Evolutionary conservation across 1,140 invertebrate genomes (phyloP).

Genomic region (Triops longicaudatus): DNA sequence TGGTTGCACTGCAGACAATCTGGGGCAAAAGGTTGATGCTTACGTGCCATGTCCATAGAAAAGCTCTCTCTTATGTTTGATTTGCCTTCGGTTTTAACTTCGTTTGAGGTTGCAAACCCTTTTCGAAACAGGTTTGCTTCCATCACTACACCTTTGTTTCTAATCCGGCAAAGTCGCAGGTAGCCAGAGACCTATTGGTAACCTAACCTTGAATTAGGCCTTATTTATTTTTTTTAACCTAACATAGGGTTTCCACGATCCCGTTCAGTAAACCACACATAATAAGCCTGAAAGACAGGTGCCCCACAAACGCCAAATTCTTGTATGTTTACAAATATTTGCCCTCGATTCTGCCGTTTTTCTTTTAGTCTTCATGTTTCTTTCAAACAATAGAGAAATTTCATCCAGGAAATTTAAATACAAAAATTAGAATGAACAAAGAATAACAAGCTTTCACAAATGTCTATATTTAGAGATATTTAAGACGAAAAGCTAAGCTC

Average conservation of each 20-base stretch:
- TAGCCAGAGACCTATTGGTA: too few species aligned
- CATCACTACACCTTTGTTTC: too few species aligned
- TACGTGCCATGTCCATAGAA: background rate
- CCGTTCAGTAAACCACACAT: background rate
- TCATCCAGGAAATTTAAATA: too few species aligned
- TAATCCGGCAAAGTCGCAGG: too few species aligned
- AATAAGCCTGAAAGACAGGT: background rate
- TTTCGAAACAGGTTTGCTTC: background rate
- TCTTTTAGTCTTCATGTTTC: background rate
- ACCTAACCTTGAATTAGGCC: too few species aligned
- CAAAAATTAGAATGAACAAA: too few species aligned
- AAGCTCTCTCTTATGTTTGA: background rate
- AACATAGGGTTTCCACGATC: background rate
- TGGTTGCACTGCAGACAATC: background rate
- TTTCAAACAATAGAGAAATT: too few species aligned
- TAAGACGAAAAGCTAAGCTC: too few species aligned
- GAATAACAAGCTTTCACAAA: too few species aligned
- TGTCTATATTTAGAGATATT: too few species aligned
- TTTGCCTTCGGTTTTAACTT: background rate
- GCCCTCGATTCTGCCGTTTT: background rate
- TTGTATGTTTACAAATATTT: background rate
- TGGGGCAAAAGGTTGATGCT: slow-evolving; percentile 5
- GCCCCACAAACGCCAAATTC: background rate
- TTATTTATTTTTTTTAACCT: too few species aligned
- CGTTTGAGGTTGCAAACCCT: background rate